Base-by-base conservation (phyloP, 2,888 invertebrate species). In the Strigamia maritima region DNA sequence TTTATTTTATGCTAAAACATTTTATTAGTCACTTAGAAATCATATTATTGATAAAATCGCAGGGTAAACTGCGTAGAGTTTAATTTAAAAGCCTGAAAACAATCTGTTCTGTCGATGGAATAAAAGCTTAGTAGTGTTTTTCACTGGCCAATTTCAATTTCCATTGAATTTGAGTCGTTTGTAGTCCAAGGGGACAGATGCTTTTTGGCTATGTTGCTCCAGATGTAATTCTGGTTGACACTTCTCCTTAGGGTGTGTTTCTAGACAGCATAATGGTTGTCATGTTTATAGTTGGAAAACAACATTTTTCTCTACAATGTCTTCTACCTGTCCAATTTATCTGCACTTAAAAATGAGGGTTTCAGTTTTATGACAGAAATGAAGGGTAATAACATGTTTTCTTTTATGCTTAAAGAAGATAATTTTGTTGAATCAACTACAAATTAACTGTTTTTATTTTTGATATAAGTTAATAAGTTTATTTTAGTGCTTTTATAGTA, bases 281-380 rank as follows among this genome's bases (percentile, higher is more conserved):
- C 70, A 70, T 70, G 70, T 70, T 70, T 70, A 70, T 70, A 70
- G 70, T 28, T n/a, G 70, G 70, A 70, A 70, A 70, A 70, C 70
- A 70, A 70, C 70, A 70, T 70, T 70, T 70, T 28, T 70, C 70
- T 70, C 70, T 70, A 28, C 24, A 70, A 70, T 70, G 70, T 28
- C 24, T 70, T 70, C 26, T 70, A 70, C 26, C 70, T 70, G 70
- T 70, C 70, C 70, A 70, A 70, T 70, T 70, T 70, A 28, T 70
- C 24, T 70, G 70, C 70, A 70, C 70, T 70, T 70, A 70, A 70
- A n/a, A 70, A 70, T 14, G 54, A 54, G 28, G 70, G 24, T 28
- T 70, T 70, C 70, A 70, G 26, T 70, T 70, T 70, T 70, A 70
- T 70, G 70, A 24, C 70, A 26, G 28, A 70, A 70, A 26, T 12